phyloP scores from a whole-genome alignment of 2,113 vertebrate genomes.

The Mus pahari region DNA sequence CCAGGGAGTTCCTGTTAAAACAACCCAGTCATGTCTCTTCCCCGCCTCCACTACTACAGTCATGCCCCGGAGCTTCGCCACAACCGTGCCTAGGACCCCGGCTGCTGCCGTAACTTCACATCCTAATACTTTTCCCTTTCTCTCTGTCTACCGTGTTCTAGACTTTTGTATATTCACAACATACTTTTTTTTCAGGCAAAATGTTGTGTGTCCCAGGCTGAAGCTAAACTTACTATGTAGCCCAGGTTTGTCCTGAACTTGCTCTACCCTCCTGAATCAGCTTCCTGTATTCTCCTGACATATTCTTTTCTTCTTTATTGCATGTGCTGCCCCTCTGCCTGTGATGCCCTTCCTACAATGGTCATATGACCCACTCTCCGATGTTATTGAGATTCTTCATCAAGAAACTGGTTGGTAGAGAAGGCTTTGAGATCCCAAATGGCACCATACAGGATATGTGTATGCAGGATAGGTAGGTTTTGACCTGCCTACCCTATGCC shows the following conservation, averaged over 20 bases:
- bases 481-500: accelerated
- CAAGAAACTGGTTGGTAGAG: not conserved
- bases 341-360: no score
- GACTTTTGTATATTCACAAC: no score
- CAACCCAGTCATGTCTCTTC: no score
- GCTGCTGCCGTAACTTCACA: accelerated
- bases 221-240: not conserved
- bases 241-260: not conserved
- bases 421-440: not conserved
- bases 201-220: not conserved
- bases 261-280: not conserved
- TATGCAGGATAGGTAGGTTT: not conserved
- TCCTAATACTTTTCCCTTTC: not conserved
- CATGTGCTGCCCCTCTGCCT: not conserved
- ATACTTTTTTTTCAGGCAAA: not conserved
- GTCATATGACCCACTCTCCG: not conserved
- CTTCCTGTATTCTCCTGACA: no score
- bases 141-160: no score
- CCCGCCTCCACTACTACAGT: not conserved
- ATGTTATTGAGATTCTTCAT: not conserved
- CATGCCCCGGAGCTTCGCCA: not conserved
- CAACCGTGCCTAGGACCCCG: no score
- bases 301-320: not conserved
- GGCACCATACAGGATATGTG: no score
- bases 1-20: not conserved